phyloP scores from a whole-genome alignment of 2,113 vertebrate genomes.

The Etheostoma spectabile region DNA sequence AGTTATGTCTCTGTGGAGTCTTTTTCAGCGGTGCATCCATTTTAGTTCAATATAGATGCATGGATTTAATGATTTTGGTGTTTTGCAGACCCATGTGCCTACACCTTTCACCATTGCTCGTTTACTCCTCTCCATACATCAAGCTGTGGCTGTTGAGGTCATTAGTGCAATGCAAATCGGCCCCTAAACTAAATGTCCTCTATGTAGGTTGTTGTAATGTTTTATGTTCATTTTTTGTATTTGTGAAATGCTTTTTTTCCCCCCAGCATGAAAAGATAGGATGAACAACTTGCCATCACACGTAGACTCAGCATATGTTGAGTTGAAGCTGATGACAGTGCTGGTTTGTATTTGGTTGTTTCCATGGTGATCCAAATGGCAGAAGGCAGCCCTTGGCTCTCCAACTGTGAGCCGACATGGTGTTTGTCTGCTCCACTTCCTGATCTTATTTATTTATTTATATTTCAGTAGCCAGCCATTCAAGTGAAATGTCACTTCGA shows the following conservation, averaged over 20 bases:
- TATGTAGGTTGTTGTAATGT: neutral
- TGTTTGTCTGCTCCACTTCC: conserved; percentile 64
- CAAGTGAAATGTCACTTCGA: conserved; percentile 46
- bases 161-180: neutral
- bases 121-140: neutral
- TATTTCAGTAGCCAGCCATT: conserved; percentile 14
- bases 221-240: neutral
- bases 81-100: neutral
- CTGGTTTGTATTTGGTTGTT: conserved; percentile 80
- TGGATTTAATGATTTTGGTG: neutral
- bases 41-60: neutral
- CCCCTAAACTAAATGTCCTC: neutral
- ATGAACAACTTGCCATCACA: conserved; percentile 21
- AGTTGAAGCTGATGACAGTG: conserved; percentile 56
- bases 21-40: neutral
- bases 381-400: conserved; percentile 74
- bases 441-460: conserved; percentile 10
- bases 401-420: conserved; percentile 67
- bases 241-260: neutral
- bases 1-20: neutral
- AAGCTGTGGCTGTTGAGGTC: neutral
- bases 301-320: conserved; percentile 44
- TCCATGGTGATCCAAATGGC: conserved; percentile 82
- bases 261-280: neutral
- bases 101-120: neutral